phyloP scores from a whole-genome alignment of 2,888 invertebrate species.

The Drosophila rellima region DNA sequence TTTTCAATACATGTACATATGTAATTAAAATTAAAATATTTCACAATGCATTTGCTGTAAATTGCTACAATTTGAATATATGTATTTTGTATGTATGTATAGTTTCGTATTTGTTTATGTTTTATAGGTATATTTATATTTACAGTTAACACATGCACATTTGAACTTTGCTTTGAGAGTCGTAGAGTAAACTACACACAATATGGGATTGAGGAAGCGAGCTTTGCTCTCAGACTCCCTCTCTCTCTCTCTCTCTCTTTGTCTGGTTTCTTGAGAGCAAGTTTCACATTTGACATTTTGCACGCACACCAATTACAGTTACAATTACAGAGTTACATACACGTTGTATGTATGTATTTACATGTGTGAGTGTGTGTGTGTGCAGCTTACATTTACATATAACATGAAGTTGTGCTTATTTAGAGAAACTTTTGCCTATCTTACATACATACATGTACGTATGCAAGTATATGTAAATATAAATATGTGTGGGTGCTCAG shows the following conservation, averaged over 20 bases:
- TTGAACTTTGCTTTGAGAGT: conserved; percentile 56
- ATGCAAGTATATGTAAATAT: conserved; percentile 14
- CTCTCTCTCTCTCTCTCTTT: not conserved
- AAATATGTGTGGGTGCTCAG: conserved; percentile 85
- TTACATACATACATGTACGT: conserved; percentile 19
- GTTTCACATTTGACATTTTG: conserved; percentile 49
- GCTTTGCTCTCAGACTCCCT: conserved; percentile 36
- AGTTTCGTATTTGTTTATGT: conserved; percentile 1
- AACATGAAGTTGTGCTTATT: conserved; percentile 61
- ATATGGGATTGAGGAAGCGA: conserved; percentile 30
- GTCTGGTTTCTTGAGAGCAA: conserved; percentile 6
- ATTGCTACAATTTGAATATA: conserved; percentile 43
- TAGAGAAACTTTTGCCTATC: conserved; percentile 38
- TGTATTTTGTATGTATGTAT: conserved; percentile 12
- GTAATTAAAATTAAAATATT: conserved; percentile 46
- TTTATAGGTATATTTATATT: conserved; percentile 53
- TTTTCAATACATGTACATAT: conserved; percentile 37
- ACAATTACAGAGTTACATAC: conserved; percentile 1
- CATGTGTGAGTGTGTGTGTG: conserved; percentile 11
- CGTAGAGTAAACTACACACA: conserved; percentile 28
- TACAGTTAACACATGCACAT: conserved; percentile 59
- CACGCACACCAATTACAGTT: conserved; percentile 30
- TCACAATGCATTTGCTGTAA: conserved; percentile 51
- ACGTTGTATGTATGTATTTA: conserved; percentile 8
- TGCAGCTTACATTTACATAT: conserved; percentile 38